Evolutionary conservation across 2,888 invertebrate species (phyloP), one percentile per base, ranked within the genome.

Genomic region (Drosophila conformis): DNA sequence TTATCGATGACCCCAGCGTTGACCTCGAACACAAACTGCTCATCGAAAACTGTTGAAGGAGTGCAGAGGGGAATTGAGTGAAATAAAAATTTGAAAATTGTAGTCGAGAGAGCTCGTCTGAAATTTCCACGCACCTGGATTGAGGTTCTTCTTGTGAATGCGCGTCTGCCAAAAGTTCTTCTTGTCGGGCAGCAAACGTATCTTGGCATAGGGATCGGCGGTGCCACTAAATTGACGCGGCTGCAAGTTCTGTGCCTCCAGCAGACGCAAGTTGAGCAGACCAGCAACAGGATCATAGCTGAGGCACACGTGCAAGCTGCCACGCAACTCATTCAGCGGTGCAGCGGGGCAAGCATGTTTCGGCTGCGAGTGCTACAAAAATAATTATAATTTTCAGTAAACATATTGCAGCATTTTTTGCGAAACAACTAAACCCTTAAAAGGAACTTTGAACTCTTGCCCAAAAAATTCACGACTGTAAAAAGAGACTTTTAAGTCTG

Each of bases 21-120:
- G 38, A 95, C 94, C 87, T 96, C 95, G 82, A 96, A 96, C 6
- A 95, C 94, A 78, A 96, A 96, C 82, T 95, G 95, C 87, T 96
- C 96, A 75, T 96, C 95, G 82, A 96, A 96, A 65, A 95, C 95
- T 95, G 83, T 2, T 4, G 13, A 18, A 18, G n/a, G 4, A 60
- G 3, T 4, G 2, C 29, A 13, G 2, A 25, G 0, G 1, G 11
- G 1, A 49, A 29, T 27, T 27, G 10, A 2, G n/a, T 10, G 1
- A 15, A 46, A 2, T 46, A 13, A 13, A 21, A 2, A 4, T 13
- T 21, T 1, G n/a, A 2, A 1, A 6, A 2, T n/a, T 11, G n/a
- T n/a, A 3, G 11, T 21, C 42, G 13, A 21, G 13, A 42, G 42
- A 21, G 6, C 21, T 42, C 1, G 3, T 21, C 21, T 11, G 11